These are phyloP conservation scores for Cephus sareptanus DNA, from an alignment of 2,888 invertebrate genomes.

Conservation along the genomic window DNA sequence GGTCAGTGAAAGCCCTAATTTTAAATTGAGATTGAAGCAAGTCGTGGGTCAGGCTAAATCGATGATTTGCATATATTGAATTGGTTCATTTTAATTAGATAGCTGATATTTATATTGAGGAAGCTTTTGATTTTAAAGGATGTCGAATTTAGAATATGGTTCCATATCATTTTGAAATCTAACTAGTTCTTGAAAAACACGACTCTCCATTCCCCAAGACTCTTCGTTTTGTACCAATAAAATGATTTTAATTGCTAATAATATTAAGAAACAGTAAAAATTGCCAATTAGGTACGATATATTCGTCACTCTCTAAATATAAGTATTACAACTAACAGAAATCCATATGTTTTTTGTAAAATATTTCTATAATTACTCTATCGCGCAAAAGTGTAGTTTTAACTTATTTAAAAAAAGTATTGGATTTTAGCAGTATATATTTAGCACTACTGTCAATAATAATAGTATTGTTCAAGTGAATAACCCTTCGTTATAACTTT, in stretches of 20 bases:
- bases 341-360: too few species aligned
- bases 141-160: not conserved
- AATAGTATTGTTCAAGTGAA: too few species aligned
- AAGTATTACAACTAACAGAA: too few species aligned
- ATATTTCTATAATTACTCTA: too few species aligned
- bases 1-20: not conserved
- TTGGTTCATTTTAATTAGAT: not conserved
- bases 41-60: not conserved
- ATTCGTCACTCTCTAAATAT: too few species aligned
- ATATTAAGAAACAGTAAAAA: not conserved
- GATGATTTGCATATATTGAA: not conserved
- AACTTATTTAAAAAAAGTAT: too few species aligned
- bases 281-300: not conserved
- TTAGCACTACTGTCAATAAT: too few species aligned
- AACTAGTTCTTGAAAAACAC: not conserved
- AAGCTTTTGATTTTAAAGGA: not conserved
- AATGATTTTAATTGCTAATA: not conserved
- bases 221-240: not conserved
- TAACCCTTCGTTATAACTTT: too few species aligned
- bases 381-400: too few species aligned
- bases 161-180: not conserved
- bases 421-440: too few species aligned
- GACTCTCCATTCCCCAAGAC: not conserved
- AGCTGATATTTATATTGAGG: not conserved
- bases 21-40: not conserved